A percentile compares a stretch with the other conserved stretches of the same genome.
Evolutionary conservation across 2,113 vertebrate genomes (phyloP).

Genomic region (Pagrus major): DNA sequence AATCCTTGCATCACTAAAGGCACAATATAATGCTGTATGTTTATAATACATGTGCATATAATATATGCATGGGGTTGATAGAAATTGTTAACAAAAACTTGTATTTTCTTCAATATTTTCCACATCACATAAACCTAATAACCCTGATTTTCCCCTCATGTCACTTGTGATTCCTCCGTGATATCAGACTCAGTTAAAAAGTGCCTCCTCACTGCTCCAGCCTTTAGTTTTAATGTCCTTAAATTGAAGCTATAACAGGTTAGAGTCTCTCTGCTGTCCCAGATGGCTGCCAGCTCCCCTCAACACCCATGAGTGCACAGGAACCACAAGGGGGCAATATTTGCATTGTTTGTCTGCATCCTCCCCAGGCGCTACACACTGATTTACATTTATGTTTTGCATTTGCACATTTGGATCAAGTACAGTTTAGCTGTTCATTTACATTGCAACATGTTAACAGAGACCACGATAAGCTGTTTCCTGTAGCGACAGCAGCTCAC

Average conservation of each 20-base stretch:
- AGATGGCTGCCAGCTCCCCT: slow-evolving; percentile 46
- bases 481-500: slow-evolving; percentile 60
- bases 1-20: no score
- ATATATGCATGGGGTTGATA: no score
- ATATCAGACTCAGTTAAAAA: not conserved
- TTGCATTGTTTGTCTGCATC: slow-evolving; percentile 89
- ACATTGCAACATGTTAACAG: slow-evolving; percentile 82
- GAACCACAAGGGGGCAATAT: slow-evolving; percentile 97
- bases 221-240: not conserved
- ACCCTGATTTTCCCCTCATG: not conserved
- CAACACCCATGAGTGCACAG: slow-evolving; percentile 62
- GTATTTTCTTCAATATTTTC: slow-evolving; percentile 6
- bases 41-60: no score
- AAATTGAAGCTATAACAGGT: slow-evolving; percentile 6
- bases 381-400: slow-evolving; percentile 82
- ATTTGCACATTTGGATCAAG: slow-evolving; percentile 84
- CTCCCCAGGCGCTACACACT: slow-evolving; percentile 62
- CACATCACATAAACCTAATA: not conserved
- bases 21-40: no score
- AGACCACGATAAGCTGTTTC: slow-evolving; percentile 79
- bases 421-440: slow-evolving; percentile 85
- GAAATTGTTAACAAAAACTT: no score
- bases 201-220: not conserved
- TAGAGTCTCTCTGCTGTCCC: slow-evolving; percentile 35
- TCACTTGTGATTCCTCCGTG: not conserved